These are phyloP conservation scores for Leptinotarsa juncta DNA, from an alignment of 2,888 invertebrate species.

Conservation along the genomic window DNA sequence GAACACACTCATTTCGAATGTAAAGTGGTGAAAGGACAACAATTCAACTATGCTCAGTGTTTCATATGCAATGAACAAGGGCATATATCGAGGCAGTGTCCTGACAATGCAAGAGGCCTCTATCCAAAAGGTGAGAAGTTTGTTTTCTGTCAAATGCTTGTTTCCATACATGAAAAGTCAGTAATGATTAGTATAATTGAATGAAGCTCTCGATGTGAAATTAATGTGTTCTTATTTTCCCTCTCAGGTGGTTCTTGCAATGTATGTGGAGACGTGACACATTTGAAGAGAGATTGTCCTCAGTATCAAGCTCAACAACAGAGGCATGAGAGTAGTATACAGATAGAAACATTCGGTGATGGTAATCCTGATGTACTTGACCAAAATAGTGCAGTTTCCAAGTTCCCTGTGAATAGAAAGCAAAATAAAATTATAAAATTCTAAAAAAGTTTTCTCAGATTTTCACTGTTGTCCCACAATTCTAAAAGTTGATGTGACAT, in stretches of 20 bases:
- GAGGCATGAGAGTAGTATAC: constrained; percentile 50
- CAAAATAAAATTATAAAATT: constrained; percentile 59
- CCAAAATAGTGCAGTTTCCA: constrained; percentile 33
- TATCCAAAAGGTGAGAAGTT: constrained; percentile 75
- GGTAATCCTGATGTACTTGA: constrained; percentile 59
- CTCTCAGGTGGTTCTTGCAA: constrained; percentile 74
- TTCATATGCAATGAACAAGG: constrained; percentile 90
- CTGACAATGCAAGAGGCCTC: constrained; percentile 84
- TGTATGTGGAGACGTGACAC: constrained; percentile 86
- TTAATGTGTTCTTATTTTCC: not conserved
- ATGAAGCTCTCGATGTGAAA: not conserved
- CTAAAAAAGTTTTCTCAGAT: constrained; percentile 31
- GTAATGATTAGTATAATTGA: too few relatives aligned
- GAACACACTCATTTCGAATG: constrained; percentile 85
- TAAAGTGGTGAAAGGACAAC: constrained; percentile 74
- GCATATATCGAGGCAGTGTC: constrained; percentile 89
- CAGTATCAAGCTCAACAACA: constrained; percentile 63
- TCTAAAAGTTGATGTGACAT: too few relatives aligned
- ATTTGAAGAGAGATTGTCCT: constrained; percentile 85
- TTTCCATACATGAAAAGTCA: too few relatives aligned
- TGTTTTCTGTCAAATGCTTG: not conserved
- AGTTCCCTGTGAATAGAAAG: constrained; percentile 30
- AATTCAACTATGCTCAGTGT: constrained; percentile 86
- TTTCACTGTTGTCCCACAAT: too few relatives aligned
- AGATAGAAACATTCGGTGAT: constrained; percentile 53